Evolutionary conservation across 2,113 vertebrate species (phyloP).

Genomic region (Tachuris rubrigastra): DNA sequence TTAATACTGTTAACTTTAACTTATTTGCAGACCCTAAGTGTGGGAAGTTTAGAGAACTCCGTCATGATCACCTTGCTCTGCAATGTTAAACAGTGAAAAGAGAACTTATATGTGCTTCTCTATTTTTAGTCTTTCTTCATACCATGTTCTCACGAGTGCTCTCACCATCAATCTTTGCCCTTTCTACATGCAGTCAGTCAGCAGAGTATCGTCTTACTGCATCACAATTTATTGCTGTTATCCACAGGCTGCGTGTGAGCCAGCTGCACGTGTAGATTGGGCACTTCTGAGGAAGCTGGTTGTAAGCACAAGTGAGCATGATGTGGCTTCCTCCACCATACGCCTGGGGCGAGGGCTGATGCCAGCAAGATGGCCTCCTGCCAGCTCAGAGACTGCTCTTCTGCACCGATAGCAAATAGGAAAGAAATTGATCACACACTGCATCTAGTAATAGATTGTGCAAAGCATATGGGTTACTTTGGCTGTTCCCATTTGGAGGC

Average conservation of each 20-base stretch:
- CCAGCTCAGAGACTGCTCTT: background rate
- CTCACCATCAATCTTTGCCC: background rate
- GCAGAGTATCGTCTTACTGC: background rate
- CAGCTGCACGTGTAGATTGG: background rate
- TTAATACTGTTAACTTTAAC: background rate
- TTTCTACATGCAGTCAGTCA: background rate
- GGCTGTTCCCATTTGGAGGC: background rate
- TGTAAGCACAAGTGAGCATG: background rate
- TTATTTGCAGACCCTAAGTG: background rate
- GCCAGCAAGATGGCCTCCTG: accelerated
- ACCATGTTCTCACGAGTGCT: background rate
- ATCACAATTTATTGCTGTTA: background rate
- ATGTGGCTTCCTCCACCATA: background rate
- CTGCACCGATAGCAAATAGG: accelerated
- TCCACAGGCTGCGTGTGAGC: background rate
- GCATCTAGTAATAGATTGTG: accelerated
- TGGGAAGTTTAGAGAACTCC: background rate
- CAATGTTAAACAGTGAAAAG: background rate
- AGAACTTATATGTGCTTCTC: background rate
- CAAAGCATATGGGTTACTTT: accelerated
- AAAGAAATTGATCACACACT: background rate
- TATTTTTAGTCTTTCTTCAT: conserved; percentile 52
- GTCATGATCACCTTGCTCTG: background rate
- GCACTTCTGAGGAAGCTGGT: background rate
- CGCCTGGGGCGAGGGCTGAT: accelerated